Percentiles rank a stretch among this genome's conserved stretches.
These are phyloP conservation scores for Camelus dromedarius DNA, from an alignment of 2,113 vertebrate species.

Conservation along the genomic window DNA sequence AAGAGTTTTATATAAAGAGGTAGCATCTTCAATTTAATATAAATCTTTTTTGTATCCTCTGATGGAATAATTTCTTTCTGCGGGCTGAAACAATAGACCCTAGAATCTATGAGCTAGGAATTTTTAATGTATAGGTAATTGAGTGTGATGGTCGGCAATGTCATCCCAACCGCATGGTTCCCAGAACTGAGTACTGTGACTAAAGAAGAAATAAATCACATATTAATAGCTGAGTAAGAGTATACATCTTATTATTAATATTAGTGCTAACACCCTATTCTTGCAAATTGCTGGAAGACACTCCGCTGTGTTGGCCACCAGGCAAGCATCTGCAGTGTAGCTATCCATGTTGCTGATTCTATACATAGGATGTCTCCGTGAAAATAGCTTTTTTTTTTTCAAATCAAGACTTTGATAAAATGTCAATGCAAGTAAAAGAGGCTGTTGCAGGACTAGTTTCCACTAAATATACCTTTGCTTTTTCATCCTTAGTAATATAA, in stretches of 20 bases:
- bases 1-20: neutral
- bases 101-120: neutral
- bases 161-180: neutral
- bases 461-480: neutral
- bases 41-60: neutral
- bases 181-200: neutral
- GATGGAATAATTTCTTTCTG: neutral
- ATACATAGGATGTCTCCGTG: neutral
- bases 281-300: neutral
- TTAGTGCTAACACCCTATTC: neutral
- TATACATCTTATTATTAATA: neutral
- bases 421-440: neutral
- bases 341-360: neutral
- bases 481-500: neutral
- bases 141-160: neutral
- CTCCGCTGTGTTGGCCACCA: neutral
- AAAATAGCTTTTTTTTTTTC: neutral
- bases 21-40: neutral
- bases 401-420: neutral
- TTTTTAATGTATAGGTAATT: too few species aligned
- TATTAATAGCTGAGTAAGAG: neutral
- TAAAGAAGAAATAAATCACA: neutral
- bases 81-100: neutral
- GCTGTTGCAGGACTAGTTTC: neutral
- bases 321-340: neutral